These are phyloP conservation scores for Pocillopora verrucosa DNA, from an alignment of 64 coral and sea anemone genomes.

Conservation along the genomic window DNA sequence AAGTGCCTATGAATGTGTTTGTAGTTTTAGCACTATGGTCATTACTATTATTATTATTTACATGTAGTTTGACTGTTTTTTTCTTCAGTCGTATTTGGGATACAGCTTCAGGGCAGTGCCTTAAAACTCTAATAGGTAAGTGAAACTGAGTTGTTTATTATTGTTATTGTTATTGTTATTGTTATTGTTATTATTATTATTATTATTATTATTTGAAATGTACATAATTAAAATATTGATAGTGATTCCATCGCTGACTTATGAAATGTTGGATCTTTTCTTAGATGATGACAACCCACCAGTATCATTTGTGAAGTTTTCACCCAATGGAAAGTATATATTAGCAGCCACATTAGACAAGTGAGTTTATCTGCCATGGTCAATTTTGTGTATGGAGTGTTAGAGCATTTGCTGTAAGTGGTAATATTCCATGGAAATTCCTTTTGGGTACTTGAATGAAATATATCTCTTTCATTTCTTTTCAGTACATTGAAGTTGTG, in stretches of 20 bases:
- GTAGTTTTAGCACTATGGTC: too few species aligned
- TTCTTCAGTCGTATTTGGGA: conserved; percentile 95
- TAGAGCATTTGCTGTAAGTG: too few species aligned
- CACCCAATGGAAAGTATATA: conserved; percentile 99
- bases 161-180: too few species aligned
- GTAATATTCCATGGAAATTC: too few species aligned
- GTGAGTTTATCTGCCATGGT: conserved; percentile 42
- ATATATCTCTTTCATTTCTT: background rate
- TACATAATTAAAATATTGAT: background rate
- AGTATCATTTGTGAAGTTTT: conserved; percentile 99
- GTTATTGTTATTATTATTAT: too few species aligned
- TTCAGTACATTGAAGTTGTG: conserved; percentile 96
- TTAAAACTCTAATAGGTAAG: conserved; percentile 97
- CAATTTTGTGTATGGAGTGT: too few species aligned
- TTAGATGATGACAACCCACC: conserved; percentile 98
- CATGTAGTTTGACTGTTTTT: background rate
- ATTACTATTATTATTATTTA: too few species aligned
- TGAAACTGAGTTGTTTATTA: background rate
- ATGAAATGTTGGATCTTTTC: background rate
- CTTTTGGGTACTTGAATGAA: background rate
- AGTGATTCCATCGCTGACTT: background rate
- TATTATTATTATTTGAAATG: too few species aligned
- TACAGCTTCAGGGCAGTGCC: conserved; percentile 97
- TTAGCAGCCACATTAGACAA: conserved; percentile 96
- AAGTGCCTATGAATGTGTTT: too few species aligned